Evolutionary conservation across 35 echinoderm and acorn worm genomes (phyloP), one percentile per base, ranked within the genome.

Genomic region (Hemicentrotus pulcherrimus): DNA sequence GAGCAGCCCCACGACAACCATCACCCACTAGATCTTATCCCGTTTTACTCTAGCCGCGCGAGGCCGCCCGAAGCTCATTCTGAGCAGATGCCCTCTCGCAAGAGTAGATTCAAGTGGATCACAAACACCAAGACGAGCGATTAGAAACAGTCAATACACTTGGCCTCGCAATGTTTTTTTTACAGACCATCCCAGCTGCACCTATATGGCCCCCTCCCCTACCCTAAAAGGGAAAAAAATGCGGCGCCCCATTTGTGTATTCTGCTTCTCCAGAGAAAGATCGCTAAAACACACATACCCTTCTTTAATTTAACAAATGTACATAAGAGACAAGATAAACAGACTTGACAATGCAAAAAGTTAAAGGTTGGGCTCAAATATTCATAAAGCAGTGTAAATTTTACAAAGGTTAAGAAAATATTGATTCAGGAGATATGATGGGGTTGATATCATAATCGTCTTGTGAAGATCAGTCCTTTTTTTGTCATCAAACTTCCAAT

Each of bases 131-230:
- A 19, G 32, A 90, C 14, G 46, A 90, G 88, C 91, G 91, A 93
- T 93, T 93, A 93, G 46, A 93, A 93, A 93, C 46, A 31, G 91
- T 47, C 32, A 93, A 93, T 93, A 93, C 48, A 93, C 91, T 93
- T 93, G 91, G 91, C 91, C 91, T 47, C 45, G n/a, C 19, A 93
- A 93, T 16, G 30, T 47, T 93, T 93, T 24, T 55, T 52, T 55
- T 93, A 55, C 46, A 46, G 91, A 14, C 30, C 47, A 93, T 50
- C 48, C 32, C 91, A 93, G 91, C 91, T 93, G 91, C 48, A 93
- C 48, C 32, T 48, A 46, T n/a, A 46, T 12, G 46, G 14, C 48
- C 48, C 30, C 45, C 48, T 12, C 15, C 30, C n/a, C 48, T 58
- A 32, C 15, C 28, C 22, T 24, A 93, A 55, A 19, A 58, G 4